phyloP scores from a whole-genome alignment of 2,797 vertebrate species.

The Pseudochirops corinnae region DNA sequence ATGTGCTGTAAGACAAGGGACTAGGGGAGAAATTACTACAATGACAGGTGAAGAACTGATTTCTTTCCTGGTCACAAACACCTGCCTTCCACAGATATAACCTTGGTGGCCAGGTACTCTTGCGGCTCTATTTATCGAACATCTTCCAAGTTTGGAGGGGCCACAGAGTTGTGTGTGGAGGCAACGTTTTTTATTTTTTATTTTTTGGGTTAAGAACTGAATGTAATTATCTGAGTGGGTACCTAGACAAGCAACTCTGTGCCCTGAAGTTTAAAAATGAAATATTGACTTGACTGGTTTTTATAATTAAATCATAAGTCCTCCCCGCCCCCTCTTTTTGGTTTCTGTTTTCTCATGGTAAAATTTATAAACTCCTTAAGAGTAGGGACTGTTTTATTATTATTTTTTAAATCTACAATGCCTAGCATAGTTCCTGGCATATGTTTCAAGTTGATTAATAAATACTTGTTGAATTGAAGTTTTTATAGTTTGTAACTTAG shows the following conservation, averaged over 20 bases:
- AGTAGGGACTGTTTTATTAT: neutral
- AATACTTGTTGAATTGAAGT: slow-evolving; percentile 54
- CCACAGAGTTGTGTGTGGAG: neutral
- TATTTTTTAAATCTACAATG: neutral
- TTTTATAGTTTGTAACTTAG: slow-evolving; percentile 74
- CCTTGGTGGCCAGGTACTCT: slow-evolving; percentile 4
- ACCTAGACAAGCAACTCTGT: slow-evolving; percentile 64
- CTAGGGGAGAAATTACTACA: slow-evolving; percentile 77
- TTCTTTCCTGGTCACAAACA: slow-evolving; percentile 68
- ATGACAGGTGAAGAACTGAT: slow-evolving; percentile 80
- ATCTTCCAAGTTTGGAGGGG: slow-evolving; percentile 24
- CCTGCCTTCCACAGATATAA: neutral
- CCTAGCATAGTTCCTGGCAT: neutral
- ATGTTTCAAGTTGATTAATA: neutral
- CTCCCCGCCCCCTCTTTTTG: neutral
- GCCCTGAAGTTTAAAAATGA: slow-evolving; percentile 69
- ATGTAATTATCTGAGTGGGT: neutral
- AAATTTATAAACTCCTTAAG: neutral
- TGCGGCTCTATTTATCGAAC: slow-evolving; percentile 35
- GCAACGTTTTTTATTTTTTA: neutral
- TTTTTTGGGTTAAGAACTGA: slow-evolving; percentile 21
- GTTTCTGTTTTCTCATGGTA: neutral
- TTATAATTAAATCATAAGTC: slow-evolving; percentile 75
- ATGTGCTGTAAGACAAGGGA: slow-evolving; percentile 78
- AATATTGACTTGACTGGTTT: slow-evolving; percentile 71